Percentiles rank a stretch among this genome's conserved stretches.
Conservation (phyloP, 1,140 invertebrate genomes). For the Drosophila punjabiensis region DNA sequence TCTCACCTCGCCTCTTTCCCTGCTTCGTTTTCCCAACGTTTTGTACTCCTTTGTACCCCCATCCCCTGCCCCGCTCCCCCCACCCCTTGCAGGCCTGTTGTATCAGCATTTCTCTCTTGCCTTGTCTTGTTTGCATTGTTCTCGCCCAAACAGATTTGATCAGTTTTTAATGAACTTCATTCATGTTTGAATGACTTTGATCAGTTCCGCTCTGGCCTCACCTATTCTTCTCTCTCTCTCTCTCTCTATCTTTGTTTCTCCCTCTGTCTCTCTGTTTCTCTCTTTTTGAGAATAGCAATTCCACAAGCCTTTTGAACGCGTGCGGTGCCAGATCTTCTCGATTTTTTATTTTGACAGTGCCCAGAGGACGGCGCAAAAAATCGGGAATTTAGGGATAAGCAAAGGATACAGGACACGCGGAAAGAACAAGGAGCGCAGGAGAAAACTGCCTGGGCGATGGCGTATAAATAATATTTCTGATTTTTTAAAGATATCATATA, state of each 20-base stretch:
- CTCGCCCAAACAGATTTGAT: constrained; percentile 82
- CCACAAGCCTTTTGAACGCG: constrained; percentile 75
- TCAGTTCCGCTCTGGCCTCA: constrained; percentile 76
- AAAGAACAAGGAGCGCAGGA: not conserved
- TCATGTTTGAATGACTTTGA: constrained; percentile 85
- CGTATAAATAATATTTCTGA: constrained; percentile 45
- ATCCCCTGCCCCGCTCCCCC: not conserved
- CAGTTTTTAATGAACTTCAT: constrained; percentile 85
- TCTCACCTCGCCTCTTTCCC: constrained; percentile 7
- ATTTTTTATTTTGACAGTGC: constrained; percentile 42
- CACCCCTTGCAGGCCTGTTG: constrained; percentile 48
- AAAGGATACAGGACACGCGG: not conserved
- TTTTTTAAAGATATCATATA: not conserved
- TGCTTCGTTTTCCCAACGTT: constrained; percentile 20
- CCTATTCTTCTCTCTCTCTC: constrained; percentile 13
- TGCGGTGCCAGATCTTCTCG: constrained; percentile 51
- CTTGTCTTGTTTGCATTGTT: constrained; percentile 81
- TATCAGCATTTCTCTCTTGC: constrained; percentile 73
- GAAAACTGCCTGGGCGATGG: not conserved
- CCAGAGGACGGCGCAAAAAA: constrained; percentile 5
- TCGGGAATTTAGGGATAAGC: not conserved
- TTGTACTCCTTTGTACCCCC: constrained; percentile 20
- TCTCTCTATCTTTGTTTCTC: not conserved
- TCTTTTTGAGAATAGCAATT: constrained; percentile 55
- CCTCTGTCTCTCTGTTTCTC: not conserved